Evolutionary conservation across 2,113 vertebrate genomes (phyloP).

Genomic region (Sebastes fasciatus): DNA sequence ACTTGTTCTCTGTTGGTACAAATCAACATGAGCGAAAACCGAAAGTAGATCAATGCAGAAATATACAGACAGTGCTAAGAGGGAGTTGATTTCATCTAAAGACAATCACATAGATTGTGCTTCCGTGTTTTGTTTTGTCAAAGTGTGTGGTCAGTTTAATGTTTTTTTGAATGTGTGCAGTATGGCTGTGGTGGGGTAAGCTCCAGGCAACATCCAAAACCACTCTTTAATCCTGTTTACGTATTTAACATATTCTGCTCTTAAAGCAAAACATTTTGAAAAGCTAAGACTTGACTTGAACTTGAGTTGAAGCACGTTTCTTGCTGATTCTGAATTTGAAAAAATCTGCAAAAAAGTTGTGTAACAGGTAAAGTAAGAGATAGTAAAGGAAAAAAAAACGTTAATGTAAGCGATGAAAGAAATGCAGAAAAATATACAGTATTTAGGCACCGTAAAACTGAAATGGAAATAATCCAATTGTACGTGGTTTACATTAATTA

Average conservation of each 20-base stretch:
- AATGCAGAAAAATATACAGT: slow-evolving; percentile 78
- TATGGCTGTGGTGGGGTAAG: slow-evolving; percentile 51
- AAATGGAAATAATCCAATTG: slow-evolving; percentile 56
- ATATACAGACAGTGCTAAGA: slow-evolving; percentile 90
- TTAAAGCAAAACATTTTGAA: slow-evolving; percentile 84
- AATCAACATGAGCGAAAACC: slow-evolving; percentile 86
- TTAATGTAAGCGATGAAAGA: slow-evolving; percentile 49
- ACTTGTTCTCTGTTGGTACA: slow-evolving; percentile 81
- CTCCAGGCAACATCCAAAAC: slow-evolving; percentile 57
- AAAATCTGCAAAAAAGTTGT: slow-evolving; percentile 79
- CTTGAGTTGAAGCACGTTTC: slow-evolving; percentile 65
- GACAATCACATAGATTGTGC: slow-evolving; percentile 87
- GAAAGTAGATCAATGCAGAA: slow-evolving; percentile 88
- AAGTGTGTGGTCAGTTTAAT: slow-evolving; percentile 43
- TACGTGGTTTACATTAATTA: slow-evolving; percentile 56
- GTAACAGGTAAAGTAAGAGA: slow-evolving; percentile 65
- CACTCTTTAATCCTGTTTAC: slow-evolving; percentile 73
- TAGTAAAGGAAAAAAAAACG: slow-evolving; percentile 53
- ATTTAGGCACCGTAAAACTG: slow-evolving; percentile 91
- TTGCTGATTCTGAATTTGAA: slow-evolving; percentile 59
- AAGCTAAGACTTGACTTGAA: slow-evolving; percentile 72
- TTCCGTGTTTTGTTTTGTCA: slow-evolving; percentile 64
- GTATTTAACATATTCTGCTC: slow-evolving; percentile 89
- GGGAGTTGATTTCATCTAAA: slow-evolving; percentile 85
- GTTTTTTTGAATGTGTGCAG: slow-evolving; percentile 35